phyloP scores from a whole-genome alignment of 2,888 invertebrate genomes.

The Stegana nigrithorax region DNA sequence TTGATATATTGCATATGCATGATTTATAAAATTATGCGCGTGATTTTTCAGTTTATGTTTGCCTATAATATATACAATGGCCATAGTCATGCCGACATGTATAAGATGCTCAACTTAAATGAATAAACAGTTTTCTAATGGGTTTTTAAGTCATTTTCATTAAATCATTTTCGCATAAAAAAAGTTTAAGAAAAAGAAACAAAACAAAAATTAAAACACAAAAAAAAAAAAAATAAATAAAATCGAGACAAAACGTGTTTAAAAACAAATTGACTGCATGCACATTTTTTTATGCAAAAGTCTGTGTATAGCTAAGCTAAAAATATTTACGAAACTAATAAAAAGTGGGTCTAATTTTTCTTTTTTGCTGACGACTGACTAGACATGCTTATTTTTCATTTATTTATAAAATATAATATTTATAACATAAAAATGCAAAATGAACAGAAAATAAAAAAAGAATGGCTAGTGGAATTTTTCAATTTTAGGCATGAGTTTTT shows the following conservation, averaged over 20 bases:
- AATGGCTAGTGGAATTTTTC: too few species aligned
- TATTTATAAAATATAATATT: not conserved
- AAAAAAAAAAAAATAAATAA: slow-evolving; percentile 46
- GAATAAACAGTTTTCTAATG: too few species aligned
- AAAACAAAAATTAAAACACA: slow-evolving; percentile 36
- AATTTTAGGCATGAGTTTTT: too few species aligned
- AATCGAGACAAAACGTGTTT: slow-evolving; percentile 31
- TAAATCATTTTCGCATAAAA: too few species aligned
- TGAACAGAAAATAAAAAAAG: too few species aligned
- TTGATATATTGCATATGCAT: slow-evolving; percentile 41
- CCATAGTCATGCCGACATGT: not conserved
- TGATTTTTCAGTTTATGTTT: not conserved
- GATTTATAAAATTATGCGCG: not conserved
- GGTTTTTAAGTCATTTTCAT: too few species aligned
- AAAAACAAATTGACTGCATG: too few species aligned
- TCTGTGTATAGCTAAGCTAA: too few species aligned
- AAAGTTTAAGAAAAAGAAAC: slow-evolving; percentile 38
- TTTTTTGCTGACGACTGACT: too few species aligned
- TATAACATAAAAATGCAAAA: not conserved
- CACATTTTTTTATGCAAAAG: too few species aligned
- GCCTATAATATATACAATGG: not conserved
- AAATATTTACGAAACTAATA: slow-evolving; percentile 38
- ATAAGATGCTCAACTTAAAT: slow-evolving; percentile 23
- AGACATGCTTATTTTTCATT: too few species aligned
- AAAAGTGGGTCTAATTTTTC: too few species aligned